Conservation (phyloP, 2,797 vertebrate species). For the Melanotaenia maccullochi region DNA sequence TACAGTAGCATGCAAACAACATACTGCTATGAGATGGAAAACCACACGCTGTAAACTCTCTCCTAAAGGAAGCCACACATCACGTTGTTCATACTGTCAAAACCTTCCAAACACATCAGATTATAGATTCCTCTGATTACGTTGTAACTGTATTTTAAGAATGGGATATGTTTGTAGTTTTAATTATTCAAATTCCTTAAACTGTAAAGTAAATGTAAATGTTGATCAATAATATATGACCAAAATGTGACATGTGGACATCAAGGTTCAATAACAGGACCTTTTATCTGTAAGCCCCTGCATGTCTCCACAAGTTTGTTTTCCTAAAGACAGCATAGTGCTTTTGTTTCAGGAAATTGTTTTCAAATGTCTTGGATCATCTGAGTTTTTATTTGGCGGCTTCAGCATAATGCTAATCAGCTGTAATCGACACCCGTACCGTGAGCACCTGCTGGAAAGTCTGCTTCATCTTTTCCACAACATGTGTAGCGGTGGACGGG, state of each 20-base stretch:
- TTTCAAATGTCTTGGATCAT: neutral
- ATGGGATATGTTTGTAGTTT: neutral
- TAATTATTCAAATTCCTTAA: neutral
- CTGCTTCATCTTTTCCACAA: neutral
- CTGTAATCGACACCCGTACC: neutral
- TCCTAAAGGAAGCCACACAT: neutral
- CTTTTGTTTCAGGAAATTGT: neutral
- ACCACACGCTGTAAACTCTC: conserved; percentile 35
- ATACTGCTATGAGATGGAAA: conserved; percentile 23
- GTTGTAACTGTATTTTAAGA: neutral
- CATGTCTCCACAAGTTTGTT: neutral
- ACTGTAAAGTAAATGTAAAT: neutral
- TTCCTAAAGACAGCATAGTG: neutral
- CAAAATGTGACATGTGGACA: neutral
- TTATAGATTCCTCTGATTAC: neutral
- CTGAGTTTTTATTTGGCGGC: neutral
- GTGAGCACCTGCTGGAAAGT: neutral
- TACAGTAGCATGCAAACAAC: conserved; percentile 33
- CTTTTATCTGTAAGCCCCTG: neutral
- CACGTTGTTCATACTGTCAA: neutral
- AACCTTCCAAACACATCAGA: neutral
- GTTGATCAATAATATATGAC: too few species aligned
- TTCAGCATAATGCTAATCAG: neutral
- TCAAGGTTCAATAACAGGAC: neutral
- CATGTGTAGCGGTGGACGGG: neutral